Base-by-base conservation (phyloP, 2,113 vertebrate species). In the Anolis carolinensis region DNA sequence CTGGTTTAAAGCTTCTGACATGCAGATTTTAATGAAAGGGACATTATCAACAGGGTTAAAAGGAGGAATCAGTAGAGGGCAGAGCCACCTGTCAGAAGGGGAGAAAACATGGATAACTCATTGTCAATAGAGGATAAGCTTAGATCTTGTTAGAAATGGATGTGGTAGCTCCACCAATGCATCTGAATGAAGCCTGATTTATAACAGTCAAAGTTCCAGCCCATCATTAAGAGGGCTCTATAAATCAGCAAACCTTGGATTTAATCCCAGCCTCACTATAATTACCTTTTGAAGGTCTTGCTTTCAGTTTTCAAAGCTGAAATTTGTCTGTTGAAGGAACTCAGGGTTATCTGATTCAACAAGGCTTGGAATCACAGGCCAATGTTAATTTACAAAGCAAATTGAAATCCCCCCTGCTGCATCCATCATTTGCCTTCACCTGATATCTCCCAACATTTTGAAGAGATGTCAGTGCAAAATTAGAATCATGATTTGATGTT, bases 221-320 rank as follows among this genome's bases (percentile, higher is more conserved):
- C 75, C 50, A 55, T 79, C 32, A 79, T 55, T 79, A 79, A 30
- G 59, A 75, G 20, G 44, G 67, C 32, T 75, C 79, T 59, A 75
- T 81, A 81, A 75, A 74, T 75, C 70, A 80, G 30, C 20, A 81
- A 34, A 65, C 32, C 62, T 74, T 81, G 23, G 30, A 27, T 65
- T 86, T 75, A 74, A 50, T 81, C 70, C 71, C 70, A 71, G 4
- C 30, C 34, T 50, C 18, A 74, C 70, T 75, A 34, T 75, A 81
- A 65, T 36, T 85, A 67, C 79, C n/a, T 75, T 75, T 50, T 13
- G 59, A 75, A 50, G n/a, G n/a, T 50, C n/a, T 79, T 65, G 44
- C 23, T 65, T 86, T 86, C 36, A 81, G 30, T 81, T 86, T 86
- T 74, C 34, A 20, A 34, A 73, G 55, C 36, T 79, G 68, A 72